Conservation (phyloP, 2,797 vertebrate genomes). For the Gadopsis bispinosus region DNA sequence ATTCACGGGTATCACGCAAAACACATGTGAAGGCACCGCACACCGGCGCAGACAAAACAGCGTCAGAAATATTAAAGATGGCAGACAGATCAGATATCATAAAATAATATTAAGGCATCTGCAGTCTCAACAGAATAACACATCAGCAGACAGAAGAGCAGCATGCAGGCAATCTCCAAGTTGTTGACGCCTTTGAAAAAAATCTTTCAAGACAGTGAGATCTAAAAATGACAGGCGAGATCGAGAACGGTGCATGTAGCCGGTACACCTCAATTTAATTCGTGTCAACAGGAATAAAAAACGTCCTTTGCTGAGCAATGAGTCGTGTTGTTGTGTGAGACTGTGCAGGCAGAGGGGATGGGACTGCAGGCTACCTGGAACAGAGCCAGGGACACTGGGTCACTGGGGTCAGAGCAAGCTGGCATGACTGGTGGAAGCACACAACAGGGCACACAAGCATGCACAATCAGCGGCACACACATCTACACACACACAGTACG, state of each 20-base stretch:
- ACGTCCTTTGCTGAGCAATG: conserved; percentile 43
- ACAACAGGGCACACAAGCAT: conserved; percentile 27
- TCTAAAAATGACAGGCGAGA: conserved; percentile 28
- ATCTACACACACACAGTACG: conserved; percentile 4
- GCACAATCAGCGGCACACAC: conserved; percentile 16
- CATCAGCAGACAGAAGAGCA: conserved; percentile 25
- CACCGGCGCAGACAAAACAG: conserved; percentile 23
- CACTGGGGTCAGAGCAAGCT: conserved; percentile 64
- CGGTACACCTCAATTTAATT: conserved; percentile 37
- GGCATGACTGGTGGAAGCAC: conserved; percentile 61
- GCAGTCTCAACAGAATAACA: conserved; percentile 21
- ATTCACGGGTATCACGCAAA: conserved; percentile 26
- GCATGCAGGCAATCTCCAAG: background rate
- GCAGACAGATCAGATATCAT: conserved; percentile 39
- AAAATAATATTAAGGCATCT: conserved; percentile 25
- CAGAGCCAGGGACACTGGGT: conserved; percentile 70
- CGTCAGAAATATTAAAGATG: conserved; percentile 46
- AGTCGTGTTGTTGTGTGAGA: conserved; percentile 59
- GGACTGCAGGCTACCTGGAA: conserved; percentile 65
- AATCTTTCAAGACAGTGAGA: conserved; percentile 12
- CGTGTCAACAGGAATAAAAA: conserved; percentile 45
- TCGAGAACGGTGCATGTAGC: background rate
- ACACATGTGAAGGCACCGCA: background rate
- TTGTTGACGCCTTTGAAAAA: conserved; percentile 9
- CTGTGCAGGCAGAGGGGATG: conserved; percentile 48